phyloP scores from a whole-genome alignment of 2,888 invertebrate genomes.

The Blera fallax region DNA sequence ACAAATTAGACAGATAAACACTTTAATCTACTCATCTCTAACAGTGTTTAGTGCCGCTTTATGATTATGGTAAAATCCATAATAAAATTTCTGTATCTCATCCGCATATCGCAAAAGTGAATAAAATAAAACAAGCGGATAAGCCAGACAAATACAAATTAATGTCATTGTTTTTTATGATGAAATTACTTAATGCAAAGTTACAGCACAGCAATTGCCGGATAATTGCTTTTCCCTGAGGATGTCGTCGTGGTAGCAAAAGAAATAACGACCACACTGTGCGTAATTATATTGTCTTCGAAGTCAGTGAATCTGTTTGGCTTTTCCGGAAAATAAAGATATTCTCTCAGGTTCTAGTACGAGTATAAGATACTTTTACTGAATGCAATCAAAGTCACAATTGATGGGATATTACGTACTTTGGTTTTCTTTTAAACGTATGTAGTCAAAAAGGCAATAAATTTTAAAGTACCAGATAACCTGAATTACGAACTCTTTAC shows the following conservation, averaged over 20 bases:
- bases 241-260: neutral
- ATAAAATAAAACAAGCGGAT: neutral
- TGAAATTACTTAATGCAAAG: constrained; percentile 5
- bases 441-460: too few species aligned
- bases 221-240: constrained; percentile 1
- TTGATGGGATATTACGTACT: too few species aligned
- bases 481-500: too few species aligned
- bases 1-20: neutral
- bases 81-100: neutral
- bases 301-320: neutral
- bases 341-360: neutral
- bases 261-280: neutral
- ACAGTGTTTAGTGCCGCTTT: neutral
- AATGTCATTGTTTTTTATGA: neutral
- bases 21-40: neutral
- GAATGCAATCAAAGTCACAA: neutral
- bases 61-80: neutral
- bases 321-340: neutral
- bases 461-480: too few species aligned
- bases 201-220: neutral
- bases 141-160: neutral
- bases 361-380: neutral
- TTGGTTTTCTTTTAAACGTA: too few species aligned
- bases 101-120: neutral
- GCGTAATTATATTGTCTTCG: neutral